Percentiles rank a stretch among this genome's conserved stretches.
phyloP scores from a whole-genome alignment of 2,113 vertebrate species.

The Paracyprichromis sp. region DNA sequence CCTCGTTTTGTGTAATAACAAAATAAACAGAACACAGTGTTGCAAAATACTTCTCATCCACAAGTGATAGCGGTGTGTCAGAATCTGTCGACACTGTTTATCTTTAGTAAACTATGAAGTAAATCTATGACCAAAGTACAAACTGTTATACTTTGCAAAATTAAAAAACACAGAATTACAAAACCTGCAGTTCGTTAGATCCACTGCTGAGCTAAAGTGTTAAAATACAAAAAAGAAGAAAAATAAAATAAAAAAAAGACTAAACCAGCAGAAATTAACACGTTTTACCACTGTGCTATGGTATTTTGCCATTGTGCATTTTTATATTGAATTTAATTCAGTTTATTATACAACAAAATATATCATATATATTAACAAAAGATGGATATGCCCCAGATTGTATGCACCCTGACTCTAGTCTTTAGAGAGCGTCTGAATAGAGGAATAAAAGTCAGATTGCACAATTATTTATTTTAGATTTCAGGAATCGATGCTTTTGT shows the following conservation, averaged over 20 bases:
- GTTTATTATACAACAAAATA: background rate
- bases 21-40: background rate
- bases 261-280: background rate
- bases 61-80: background rate
- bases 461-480: background rate
- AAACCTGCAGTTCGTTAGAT: background rate
- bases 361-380: background rate
- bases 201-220: background rate
- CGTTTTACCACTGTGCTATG: background rate
- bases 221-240: background rate
- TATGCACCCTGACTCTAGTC: background rate
- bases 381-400: background rate
- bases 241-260: accelerated
- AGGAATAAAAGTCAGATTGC: background rate
- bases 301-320: background rate
- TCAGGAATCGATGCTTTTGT: background rate
- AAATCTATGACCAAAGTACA: background rate
- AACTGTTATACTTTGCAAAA: background rate
- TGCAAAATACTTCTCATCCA: background rate
- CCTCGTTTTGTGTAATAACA: background rate
- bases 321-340: background rate
- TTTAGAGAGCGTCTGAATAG: background rate
- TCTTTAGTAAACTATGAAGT: background rate
- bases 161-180: background rate
- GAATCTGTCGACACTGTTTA: background rate